Evolutionary conservation across 2,113 vertebrate genomes (phyloP), one percentile per base, ranked within the genome.

Genomic region (Rhizomys pruinosus): DNA sequence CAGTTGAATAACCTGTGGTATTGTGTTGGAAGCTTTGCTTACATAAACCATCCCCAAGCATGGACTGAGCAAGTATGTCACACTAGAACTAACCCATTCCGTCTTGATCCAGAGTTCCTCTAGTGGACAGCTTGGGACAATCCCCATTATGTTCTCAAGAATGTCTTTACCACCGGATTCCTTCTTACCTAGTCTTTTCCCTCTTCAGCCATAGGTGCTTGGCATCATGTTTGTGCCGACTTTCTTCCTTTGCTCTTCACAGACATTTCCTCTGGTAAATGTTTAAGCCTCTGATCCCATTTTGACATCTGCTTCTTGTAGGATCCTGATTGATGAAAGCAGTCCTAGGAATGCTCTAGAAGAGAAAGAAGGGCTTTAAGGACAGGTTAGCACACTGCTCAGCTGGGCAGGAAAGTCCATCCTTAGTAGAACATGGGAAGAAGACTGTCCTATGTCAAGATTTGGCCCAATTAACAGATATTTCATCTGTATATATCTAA

Each of bases 1-100:
- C 11, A n/a, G n/a, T n/a, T 52, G 47, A 64, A 68, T 5, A 4
- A 6, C 25, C 4, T 1, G 1, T 5, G 17, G 20, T 63, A 0
- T 37, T 44, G 22, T 39, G 39, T 82, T 11, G 20, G 71, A 73
- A 64, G 80, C 32, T 17, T 19, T 2, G 2, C 20, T 47, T 85
- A 68, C 15, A 20, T 0, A 16, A 27, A 7, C 17, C 34, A 2
- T 25, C 32, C 1, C 19, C 27, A 63, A 76, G 1, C 11, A 55
- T 0, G 2, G 22, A 69, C 16, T 3, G 27, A 68, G 42, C 29
- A 32, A 42, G 11, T 11, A 19, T 2, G 0, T 42, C 34, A 15
- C 7, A 0, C 27, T 25, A 84, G 69, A 82, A 59, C 7, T 12
- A 64, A 44, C 39, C 3, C 19, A n/a, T 71, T 79, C 23, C 11